Conservation (phyloP, 2,888 invertebrate species). For the Dicranocentrus wangi region DNA sequence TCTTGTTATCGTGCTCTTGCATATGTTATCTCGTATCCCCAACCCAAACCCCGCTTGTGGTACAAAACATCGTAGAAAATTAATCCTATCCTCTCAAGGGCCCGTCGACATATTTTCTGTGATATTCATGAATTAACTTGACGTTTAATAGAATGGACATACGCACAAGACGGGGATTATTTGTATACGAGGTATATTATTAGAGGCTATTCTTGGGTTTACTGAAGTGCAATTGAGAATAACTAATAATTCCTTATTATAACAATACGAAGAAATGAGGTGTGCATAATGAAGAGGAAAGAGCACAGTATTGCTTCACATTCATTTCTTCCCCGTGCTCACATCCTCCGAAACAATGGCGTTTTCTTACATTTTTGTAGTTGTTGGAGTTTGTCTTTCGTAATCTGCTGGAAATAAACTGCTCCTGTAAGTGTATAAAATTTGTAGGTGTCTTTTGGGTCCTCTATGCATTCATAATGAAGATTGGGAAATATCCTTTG, state of each 20-base stretch:
- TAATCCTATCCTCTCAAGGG: neutral
- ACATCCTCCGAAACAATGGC: neutral
- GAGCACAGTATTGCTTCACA: neutral
- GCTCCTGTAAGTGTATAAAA: neutral
- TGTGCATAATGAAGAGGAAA: neutral
- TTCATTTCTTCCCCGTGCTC: neutral
- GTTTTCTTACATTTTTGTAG: neutral
- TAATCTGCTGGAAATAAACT: slow-evolving; percentile 18
- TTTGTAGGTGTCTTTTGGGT: neutral
- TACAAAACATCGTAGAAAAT: neutral
- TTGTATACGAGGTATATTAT: neutral
- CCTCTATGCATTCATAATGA: neutral
- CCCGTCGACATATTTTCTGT: too few relatives aligned
- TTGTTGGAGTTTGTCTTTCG: neutral
- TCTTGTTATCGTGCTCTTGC: neutral
- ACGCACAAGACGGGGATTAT: too few relatives aligned
- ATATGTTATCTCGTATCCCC: neutral
- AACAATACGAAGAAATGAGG: neutral
- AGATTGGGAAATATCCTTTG: neutral
- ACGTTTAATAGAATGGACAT: too few relatives aligned
- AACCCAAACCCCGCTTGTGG: neutral
- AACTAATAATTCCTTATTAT: slow-evolving; percentile 11
- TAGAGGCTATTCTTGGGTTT: slow-evolving; percentile 9
- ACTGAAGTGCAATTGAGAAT: neutral
- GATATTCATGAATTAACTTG: too few relatives aligned